Percentiles rank a stretch among this genome's conserved stretches.
phyloP scores from a whole-genome alignment of 2,113 vertebrate genomes.

The Cathartes aura region DNA sequence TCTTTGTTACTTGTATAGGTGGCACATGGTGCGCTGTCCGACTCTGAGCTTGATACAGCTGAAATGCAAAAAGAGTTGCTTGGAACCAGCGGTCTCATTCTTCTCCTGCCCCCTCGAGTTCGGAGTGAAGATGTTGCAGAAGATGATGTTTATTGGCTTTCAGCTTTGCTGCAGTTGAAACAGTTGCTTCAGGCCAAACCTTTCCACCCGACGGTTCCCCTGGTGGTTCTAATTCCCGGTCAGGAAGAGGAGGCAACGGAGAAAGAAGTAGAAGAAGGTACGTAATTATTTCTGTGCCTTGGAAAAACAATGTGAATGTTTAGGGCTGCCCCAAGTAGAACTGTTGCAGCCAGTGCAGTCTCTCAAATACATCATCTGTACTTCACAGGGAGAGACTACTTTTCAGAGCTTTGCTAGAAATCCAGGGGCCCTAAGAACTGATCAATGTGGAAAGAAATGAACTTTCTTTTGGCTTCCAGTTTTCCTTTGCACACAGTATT shows the following conservation, averaged over 20 bases:
- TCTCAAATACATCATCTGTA: background rate
- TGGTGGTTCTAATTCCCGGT: conserved; percentile 84
- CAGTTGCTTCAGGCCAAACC: conserved; percentile 89
- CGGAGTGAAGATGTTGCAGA: conserved; percentile 53
- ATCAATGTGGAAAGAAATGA: background rate
- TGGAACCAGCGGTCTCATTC: conserved; percentile 85
- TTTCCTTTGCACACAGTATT: background rate
- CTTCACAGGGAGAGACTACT: background rate
- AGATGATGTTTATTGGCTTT: conserved; percentile 87
- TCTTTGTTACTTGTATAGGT: conserved; percentile 69
- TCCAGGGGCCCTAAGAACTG: background rate
- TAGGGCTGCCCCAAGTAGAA: background rate
- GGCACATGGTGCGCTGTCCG: conserved; percentile 78
- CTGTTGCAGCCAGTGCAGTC: background rate
- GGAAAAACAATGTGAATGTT: background rate
- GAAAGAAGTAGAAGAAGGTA: conserved; percentile 77
- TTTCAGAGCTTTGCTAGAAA: background rate
- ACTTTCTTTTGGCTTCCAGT: background rate
- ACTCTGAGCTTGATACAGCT: conserved; percentile 71
- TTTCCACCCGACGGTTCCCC: conserved; percentile 83
- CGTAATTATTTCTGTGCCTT: background rate
- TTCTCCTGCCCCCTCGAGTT: conserved; percentile 82
- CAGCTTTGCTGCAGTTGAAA: conserved; percentile 88
- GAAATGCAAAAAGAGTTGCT: conserved; percentile 84
- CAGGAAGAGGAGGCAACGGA: background rate